Conservation (phyloP, 2,888 invertebrate species). For the Eucriotettix oculatus region DNA sequence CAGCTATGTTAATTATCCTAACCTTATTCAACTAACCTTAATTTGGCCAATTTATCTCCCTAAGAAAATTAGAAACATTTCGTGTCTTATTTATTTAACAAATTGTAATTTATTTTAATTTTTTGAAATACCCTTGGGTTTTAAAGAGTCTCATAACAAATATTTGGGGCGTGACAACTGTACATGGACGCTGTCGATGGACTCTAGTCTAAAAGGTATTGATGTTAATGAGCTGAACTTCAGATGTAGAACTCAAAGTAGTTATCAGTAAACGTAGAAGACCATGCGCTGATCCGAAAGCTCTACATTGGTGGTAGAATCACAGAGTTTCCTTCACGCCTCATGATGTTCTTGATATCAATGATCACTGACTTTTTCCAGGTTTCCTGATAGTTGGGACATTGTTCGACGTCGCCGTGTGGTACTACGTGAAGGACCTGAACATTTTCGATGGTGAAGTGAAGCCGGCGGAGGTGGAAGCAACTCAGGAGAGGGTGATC, state of each 20-base stretch:
- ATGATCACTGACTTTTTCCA: slow-evolving; percentile 10
- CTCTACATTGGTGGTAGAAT: no score
- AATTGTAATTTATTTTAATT: background rate
- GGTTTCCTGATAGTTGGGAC: slow-evolving; percentile 45
- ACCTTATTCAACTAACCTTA: no score
- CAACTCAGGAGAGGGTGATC: slow-evolving; percentile 1
- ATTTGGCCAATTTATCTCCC: background rate
- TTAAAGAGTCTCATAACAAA: background rate
- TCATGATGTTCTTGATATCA: no score
- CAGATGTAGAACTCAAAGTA: no score
- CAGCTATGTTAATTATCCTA: no score
- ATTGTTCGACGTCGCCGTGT: slow-evolving; percentile 45
- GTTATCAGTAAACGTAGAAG: no score
- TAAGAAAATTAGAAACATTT: background rate
- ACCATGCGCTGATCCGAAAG: no score
- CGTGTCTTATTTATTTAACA: background rate
- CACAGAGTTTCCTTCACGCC: no score
- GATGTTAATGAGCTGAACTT: no score
- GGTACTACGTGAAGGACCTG: slow-evolving; percentile 50
- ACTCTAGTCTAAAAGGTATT: no score
- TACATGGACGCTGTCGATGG: no score
- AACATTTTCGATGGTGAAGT: slow-evolving; percentile 50
- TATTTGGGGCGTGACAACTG: no score
- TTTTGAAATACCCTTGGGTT: background rate
- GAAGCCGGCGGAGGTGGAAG: slow-evolving; percentile 23